A percentile compares a stretch with the other conserved stretches of the same genome.
Evolutionary conservation across 2,797 vertebrate genomes (phyloP).

Genomic region (Enteromius unitaeniatus): DNA sequence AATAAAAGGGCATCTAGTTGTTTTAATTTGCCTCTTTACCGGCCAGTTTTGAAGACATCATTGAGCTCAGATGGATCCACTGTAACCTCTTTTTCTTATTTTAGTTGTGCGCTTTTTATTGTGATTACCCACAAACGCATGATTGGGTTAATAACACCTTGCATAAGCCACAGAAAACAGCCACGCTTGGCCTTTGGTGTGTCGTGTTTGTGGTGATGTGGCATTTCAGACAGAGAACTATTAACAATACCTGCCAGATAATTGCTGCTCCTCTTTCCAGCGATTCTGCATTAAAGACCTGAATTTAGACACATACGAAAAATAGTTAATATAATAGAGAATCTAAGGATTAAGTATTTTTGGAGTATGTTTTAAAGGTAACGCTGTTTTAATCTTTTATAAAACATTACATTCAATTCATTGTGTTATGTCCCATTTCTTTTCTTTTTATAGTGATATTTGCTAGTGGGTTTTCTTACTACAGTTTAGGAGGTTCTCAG

Average conservation of each 20-base stretch:
- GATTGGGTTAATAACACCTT: not conserved
- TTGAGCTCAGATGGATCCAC: not conserved
- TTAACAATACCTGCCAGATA: conserved; percentile 9
- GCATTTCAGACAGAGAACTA: conserved; percentile 1
- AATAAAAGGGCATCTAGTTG: conserved; percentile 1
- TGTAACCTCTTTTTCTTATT: conserved; percentile 8
- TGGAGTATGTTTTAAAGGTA: not conserved
- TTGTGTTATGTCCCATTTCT: not conserved
- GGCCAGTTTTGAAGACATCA: not conserved
- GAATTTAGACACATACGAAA: not conserved
- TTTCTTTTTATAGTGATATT: too few relatives aligned
- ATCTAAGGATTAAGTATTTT: not conserved
- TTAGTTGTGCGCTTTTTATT: conserved; percentile 11
- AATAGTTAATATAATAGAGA: not conserved
- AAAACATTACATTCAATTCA: not conserved
- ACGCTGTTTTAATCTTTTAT: not conserved
- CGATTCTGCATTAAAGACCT: not conserved
- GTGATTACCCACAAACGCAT: not conserved
- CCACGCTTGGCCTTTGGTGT: not conserved
- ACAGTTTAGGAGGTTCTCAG: too few relatives aligned
- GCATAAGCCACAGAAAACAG: not conserved
- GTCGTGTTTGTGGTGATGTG: not conserved
- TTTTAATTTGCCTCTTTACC: conserved; percentile 1
- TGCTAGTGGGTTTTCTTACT: too few relatives aligned
- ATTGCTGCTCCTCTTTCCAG: not conserved